Base-by-base conservation (phyloP, 2,113 vertebrate genomes). In the Machaerirhynchus nigripectus region DNA sequence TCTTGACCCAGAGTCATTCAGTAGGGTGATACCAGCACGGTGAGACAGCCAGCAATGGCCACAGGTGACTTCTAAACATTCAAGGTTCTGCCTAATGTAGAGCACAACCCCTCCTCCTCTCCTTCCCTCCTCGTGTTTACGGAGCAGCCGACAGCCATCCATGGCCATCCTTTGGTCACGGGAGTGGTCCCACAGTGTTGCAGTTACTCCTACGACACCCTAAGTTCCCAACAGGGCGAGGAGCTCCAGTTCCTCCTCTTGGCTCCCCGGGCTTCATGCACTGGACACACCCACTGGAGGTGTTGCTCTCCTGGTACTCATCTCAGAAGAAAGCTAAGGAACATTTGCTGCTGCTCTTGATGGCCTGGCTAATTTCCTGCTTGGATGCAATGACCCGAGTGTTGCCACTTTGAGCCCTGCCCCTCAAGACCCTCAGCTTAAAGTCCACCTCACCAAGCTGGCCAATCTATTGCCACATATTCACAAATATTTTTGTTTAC, bases 161-260 rank as follows among this genome's bases (percentile, higher is more conserved):
- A 8, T 5, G 13, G 35, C 67, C 3, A 23, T 39, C 67, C 20
- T 52, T 37, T 10, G 35, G 19, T 15, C 67, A 37, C 5, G 2
- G 26, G 10, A 37, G n/a, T 17, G 35, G 35, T 30, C 47, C 27
- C 47, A 39, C 19, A 37, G 18, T 37, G 26, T 11, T 30, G 11
- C 19, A 11, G 10, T 46, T 33, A 23, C 22, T 65, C 31, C 63
- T 9, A 8, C 30, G 47, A 4, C 27, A 30, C 15, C 31, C 3
- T 11, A 3, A 31, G 14, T 5, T 39, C 47, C 47, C 4, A 2
- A 28, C 13, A 2, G 47, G 26, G 5, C 18, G 4, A 2, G 1
- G 14, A 37, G 47, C 47, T 52, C 35, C 7, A 3, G 18, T 3
- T 30, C 26, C n/a, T 50, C 67, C n/a, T 22, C 35, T 13, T 47